These are phyloP conservation scores for Aplysina aerophoba DNA, from an alignment of 37 sponge, comb jelly and placozoan genomes.

Conservation along the genomic window DNA sequence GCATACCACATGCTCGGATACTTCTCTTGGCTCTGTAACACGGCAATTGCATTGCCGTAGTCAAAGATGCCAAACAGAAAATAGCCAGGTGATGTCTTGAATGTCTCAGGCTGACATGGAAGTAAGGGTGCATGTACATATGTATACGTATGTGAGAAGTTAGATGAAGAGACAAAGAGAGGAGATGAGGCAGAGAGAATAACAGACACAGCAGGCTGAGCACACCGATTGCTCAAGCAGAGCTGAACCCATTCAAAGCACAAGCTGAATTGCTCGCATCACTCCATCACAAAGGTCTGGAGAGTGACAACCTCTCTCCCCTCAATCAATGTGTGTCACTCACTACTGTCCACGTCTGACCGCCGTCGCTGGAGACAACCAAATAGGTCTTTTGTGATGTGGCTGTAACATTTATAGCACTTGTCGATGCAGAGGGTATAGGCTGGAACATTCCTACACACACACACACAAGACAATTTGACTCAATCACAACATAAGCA, in stretches of 20 bases:
- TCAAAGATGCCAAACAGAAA: constrained; percentile 69
- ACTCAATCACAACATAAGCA: too few species aligned
- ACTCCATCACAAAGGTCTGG: too few species aligned
- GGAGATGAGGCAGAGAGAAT: background rate
- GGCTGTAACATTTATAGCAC: background rate
- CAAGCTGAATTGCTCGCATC: too few species aligned
- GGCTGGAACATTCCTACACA: background rate
- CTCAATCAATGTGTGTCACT: background rate
- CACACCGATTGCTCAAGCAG: background rate
- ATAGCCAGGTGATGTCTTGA: constrained; percentile 30
- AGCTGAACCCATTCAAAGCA: too few species aligned
- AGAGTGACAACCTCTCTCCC: too few species aligned
- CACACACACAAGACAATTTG: background rate
- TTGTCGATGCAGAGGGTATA: background rate
- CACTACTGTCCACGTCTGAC: background rate
- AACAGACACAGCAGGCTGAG: background rate
- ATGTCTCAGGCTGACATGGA: constrained; percentile 16
- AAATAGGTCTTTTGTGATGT: background rate
- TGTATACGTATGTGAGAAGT: too few species aligned
- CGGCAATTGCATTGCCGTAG: constrained; percentile 65
- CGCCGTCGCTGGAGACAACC: constrained; percentile 13
- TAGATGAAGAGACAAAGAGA: background rate
- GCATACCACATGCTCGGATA: constrained; percentile 21
- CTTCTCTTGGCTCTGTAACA: background rate
- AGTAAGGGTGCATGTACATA: too few species aligned